Percentiles rank a stretch among this genome's conserved stretches.
phyloP scores from a whole-genome alignment of 2,797 vertebrate species.

The Lagocephalus sceleratus region DNA sequence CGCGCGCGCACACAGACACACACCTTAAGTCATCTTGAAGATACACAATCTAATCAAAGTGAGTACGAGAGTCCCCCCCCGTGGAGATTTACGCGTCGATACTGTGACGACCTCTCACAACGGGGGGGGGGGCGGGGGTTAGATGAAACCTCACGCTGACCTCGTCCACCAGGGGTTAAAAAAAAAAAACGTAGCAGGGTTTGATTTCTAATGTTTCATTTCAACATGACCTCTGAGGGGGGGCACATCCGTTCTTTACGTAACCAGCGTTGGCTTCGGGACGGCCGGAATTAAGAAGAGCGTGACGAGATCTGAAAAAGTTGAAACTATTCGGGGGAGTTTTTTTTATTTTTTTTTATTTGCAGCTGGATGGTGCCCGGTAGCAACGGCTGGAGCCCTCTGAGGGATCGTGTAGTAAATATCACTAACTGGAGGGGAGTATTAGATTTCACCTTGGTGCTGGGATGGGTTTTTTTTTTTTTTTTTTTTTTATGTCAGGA shows the following conservation, averaged over 20 bases:
- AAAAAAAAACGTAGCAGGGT: conserved; percentile 34
- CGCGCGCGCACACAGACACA: too few relatives aligned
- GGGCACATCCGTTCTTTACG: conserved; percentile 24
- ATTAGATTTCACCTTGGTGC: conserved; percentile 52
- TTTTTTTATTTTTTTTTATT: too few relatives aligned
- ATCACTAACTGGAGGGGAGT: conserved; percentile 38
- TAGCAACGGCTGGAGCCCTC: conserved; percentile 15
- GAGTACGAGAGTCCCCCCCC: too few relatives aligned
- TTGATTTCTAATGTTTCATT: conserved; percentile 59
- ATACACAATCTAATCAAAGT: conserved; percentile 68
- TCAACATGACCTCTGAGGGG: conserved; percentile 43
- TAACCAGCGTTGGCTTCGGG: conserved; percentile 46
- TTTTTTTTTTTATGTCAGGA: conserved; percentile 45
- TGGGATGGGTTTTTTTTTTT: too few relatives aligned
- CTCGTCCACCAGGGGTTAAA: conserved; percentile 16
- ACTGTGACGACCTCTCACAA: conserved; percentile 12
- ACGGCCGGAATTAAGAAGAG: too few relatives aligned
- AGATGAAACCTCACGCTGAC: background rate
- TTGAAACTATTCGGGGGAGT: background rate
- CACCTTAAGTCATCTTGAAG: conserved; percentile 41
- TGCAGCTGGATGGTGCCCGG: conserved; percentile 31
- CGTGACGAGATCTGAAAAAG: conserved; percentile 41
- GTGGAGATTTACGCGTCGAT: conserved; percentile 40
- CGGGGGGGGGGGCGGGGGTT: conserved; percentile 15
- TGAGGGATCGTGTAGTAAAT: conserved; percentile 49